A percentile compares a stretch with the other conserved stretches of the same genome.
Conservation (phyloP, 53 echinoderm and acorn worm species). For the Mesocentrotus franciscanus region DNA sequence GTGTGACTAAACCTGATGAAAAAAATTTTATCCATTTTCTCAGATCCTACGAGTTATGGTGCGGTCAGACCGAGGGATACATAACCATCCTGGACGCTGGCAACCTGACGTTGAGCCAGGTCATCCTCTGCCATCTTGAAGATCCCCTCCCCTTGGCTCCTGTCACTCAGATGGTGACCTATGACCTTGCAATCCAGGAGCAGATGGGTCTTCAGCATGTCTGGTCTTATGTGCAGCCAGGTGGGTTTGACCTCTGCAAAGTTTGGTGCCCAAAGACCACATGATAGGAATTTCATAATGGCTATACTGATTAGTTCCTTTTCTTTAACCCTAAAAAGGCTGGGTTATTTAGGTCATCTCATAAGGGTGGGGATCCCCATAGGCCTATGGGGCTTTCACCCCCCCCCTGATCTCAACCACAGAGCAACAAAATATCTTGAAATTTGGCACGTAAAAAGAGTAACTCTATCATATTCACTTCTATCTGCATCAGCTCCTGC, state of each 20-base stretch:
- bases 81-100: constrained; percentile 78
- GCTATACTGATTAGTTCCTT: not conserved
- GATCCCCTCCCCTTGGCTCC: constrained; percentile 73
- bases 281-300: not conserved
- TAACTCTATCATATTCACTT: not conserved
- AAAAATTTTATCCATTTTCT: not conserved
- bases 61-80: constrained; percentile 89
- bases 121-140: constrained; percentile 69
- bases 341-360: too few relatives aligned
- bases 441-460: too few relatives aligned
- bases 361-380: too few relatives aligned
- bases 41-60: constrained; percentile 89
- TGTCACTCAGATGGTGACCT: constrained; percentile 88
- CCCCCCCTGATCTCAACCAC: too few relatives aligned
- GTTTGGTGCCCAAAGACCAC: not conserved
- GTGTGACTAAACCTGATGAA: not conserved
- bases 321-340: too few relatives aligned
- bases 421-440: too few relatives aligned
- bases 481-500: not conserved
- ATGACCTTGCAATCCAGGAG: constrained; percentile 85
- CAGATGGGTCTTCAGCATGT: constrained; percentile 75
- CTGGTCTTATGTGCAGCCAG: constrained; percentile 91
- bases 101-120: constrained; percentile 66
- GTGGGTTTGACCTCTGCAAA: constrained; percentile 54
- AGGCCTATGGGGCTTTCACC: too few relatives aligned